These are phyloP conservation scores for Enteromius afrohamiltoni DNA, from an alignment of 2,797 vertebrate genomes.

Conservation along the genomic window DNA sequence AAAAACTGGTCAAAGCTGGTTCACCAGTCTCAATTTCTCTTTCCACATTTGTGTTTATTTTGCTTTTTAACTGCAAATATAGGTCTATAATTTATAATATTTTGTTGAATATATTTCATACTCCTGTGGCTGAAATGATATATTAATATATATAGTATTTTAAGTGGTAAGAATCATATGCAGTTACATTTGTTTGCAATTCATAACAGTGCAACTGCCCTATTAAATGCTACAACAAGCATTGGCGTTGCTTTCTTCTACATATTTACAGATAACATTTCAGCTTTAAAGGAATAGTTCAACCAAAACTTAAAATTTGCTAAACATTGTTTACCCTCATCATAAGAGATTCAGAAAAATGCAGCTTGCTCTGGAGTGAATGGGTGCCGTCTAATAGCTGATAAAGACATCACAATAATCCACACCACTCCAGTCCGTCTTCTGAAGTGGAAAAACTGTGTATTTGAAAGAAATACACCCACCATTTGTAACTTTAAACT, in stretches of 20 bases:
- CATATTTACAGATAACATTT: not conserved
- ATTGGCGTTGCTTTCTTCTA: not conserved
- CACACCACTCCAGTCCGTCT: not conserved
- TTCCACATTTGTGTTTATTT: not conserved
- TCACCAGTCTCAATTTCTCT: not conserved
- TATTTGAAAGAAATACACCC: not conserved
- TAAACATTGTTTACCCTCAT: not conserved
- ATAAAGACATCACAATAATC: not conserved
- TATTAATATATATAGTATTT: not conserved
- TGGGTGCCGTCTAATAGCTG: not conserved
- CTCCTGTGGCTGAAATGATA: not conserved
- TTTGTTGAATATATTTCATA: not conserved
- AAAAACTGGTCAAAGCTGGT: conserved; percentile 11
- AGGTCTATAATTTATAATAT: not conserved
- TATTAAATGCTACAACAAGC: not conserved
- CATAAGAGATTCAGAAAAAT: not conserved
- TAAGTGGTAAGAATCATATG: not conserved
- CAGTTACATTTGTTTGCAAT: not conserved
- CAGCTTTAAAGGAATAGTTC: not conserved
- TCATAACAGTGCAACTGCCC: not conserved
- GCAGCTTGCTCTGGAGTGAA: not conserved
- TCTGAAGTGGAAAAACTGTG: not conserved
- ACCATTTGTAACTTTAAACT: not conserved
- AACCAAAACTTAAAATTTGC: not conserved
- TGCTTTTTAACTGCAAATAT: not conserved